These are phyloP conservation scores for Sceloporus undulatus DNA, from an alignment of 2,113 vertebrate species.

Conservation along the genomic window DNA sequence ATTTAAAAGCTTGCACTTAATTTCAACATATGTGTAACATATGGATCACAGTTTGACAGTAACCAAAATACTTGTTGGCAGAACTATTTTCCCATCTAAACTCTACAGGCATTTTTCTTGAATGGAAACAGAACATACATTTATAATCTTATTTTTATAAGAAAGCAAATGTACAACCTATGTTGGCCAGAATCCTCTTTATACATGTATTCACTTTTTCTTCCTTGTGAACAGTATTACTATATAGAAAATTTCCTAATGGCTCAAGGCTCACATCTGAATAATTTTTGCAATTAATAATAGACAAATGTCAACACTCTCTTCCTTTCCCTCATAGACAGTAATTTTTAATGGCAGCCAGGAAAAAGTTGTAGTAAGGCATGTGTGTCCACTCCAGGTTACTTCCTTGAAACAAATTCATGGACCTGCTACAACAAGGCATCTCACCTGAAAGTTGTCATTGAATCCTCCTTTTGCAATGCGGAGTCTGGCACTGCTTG, in stretches of 20 bases:
- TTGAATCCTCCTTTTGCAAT: constrained; percentile 91
- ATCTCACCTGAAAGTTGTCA: constrained; percentile 92
- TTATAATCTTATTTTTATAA: no score
- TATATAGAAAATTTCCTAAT: background rate
- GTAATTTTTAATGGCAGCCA: background rate
- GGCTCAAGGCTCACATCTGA: background rate
- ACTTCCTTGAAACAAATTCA: background rate
- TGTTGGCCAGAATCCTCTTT: background rate
- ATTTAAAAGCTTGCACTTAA: no score
- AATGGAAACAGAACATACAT: no score
- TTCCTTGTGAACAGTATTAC: background rate
- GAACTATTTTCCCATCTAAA: no score
- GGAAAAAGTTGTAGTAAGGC: background rate
- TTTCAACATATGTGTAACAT: no score
- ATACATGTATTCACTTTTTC: background rate
- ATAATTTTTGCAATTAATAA: background rate
- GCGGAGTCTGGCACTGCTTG: constrained; percentile 84
- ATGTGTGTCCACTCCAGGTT: background rate
- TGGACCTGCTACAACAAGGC: background rate
- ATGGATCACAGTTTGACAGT: no score
- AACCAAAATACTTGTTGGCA: no score
- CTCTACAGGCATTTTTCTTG: no score
- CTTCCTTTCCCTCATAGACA: background rate
- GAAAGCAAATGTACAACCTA: background rate
- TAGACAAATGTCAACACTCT: background rate